phyloP scores from a whole-genome alignment of 2,888 invertebrate genomes.

The Carpatolechia fugitivella region DNA sequence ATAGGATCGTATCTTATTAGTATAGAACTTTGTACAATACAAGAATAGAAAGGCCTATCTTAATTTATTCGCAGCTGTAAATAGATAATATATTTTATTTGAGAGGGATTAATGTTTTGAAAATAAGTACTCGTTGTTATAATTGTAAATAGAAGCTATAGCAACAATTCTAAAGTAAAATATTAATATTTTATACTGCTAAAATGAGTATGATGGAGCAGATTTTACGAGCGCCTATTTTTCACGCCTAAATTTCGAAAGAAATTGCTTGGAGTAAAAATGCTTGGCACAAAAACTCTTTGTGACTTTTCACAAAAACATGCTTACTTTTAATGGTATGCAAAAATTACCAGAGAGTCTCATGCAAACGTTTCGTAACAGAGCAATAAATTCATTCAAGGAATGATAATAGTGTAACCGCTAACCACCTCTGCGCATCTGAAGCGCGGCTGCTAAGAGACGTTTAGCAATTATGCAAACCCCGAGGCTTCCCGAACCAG shows the following conservation, averaged over 20 bases:
- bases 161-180: neutral
- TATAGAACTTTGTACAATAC: conserved; percentile 18
- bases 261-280: neutral
- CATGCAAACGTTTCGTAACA: conserved; percentile 3
- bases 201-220: neutral
- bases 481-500: conserved; percentile 45
- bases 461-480: conserved; percentile 70
- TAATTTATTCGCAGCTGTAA: conserved; percentile 32
- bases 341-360: conserved; percentile 13
- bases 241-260: neutral
- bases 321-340: neutral
- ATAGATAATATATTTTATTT: conserved; percentile 8
- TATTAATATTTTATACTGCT: neutral
- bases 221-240: neutral
- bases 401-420: conserved; percentile 21
- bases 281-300: neutral
- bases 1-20: conserved; percentile 18
- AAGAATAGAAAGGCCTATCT: conserved; percentile 49
- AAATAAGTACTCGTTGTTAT: neutral
- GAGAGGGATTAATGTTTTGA: neutral
- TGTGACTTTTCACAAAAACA: neutral
- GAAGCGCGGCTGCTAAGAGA: conserved; percentile 32
- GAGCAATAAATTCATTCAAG: conserved; percentile 13
- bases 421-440: conserved; percentile 21
- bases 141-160: neutral